Percentiles rank a stretch among this genome's conserved stretches.
Conservation (phyloP, 92 coral and sea anemone genomes). For the Porites evermanni region DNA sequence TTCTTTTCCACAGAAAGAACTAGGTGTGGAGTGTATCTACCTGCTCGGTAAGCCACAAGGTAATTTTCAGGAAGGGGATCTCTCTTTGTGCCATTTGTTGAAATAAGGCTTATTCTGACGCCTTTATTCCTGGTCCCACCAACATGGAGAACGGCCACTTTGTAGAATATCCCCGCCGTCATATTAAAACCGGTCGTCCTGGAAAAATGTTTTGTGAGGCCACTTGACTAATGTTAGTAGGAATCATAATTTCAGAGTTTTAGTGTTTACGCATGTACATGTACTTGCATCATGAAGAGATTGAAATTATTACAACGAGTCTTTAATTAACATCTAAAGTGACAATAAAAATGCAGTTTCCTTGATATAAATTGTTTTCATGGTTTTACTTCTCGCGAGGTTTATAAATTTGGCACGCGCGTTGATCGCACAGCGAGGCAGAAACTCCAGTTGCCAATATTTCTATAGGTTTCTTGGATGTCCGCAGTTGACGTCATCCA, state of each 20-base stretch:
- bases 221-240: neutral
- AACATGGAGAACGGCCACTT: conserved; percentile 12
- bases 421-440: no score
- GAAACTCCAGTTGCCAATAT: no score
- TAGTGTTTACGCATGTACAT: neutral
- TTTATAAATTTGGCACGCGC: no score
- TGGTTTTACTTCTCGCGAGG: no score
- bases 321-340: no score
- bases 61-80: conserved; percentile 11
- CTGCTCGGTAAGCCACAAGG: conserved; percentile 13
- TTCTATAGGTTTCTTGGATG: no score
- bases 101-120: neutral
- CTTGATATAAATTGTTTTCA: no score
- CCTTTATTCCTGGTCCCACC: neutral
- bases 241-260: neutral
- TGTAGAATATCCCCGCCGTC: conserved; percentile 31
- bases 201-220: neutral
- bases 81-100: neutral
- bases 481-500: no score
- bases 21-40: neutral
- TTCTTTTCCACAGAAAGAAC: neutral
- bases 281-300: neutral
- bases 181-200: conserved; percentile 16
- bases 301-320: no score
- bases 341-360: no score